These are phyloP conservation scores for Dendroctonus ponderosae DNA, from an alignment of 1,140 invertebrate species.

Conservation along the genomic window DNA sequence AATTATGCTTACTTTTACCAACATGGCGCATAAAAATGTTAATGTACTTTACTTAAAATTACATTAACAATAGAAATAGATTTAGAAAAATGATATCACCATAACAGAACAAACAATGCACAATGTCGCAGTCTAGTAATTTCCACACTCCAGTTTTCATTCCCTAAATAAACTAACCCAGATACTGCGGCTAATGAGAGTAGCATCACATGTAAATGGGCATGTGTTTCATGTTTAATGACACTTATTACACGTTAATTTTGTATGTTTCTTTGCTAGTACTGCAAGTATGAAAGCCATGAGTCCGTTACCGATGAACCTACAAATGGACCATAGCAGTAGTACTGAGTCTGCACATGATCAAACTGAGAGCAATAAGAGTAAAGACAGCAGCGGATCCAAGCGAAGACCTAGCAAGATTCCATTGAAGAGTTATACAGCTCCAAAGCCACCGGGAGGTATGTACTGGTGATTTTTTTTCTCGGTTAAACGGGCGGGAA, in stretches of 20 bases:
- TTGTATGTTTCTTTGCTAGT: slow-evolving; percentile 36
- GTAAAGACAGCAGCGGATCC: slow-evolving; percentile 31
- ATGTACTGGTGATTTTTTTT: slow-evolving; percentile 3
- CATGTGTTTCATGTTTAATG: too few species aligned
- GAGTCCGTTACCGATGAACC: slow-evolving; percentile 57
- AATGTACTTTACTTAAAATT: too few species aligned
- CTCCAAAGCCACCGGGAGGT: slow-evolving; percentile 59
- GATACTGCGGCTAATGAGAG: too few species aligned
- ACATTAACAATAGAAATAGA: too few species aligned
- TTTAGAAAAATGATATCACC: too few species aligned
- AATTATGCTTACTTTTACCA: too few species aligned
- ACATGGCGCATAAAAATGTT: too few species aligned
- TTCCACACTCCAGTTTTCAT: slow-evolving; percentile 3
- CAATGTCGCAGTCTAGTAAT: not conserved
- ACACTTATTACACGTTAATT: too few species aligned
- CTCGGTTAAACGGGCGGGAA: not conserved
- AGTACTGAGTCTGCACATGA: slow-evolving; percentile 65
- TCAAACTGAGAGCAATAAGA: slow-evolving; percentile 49
- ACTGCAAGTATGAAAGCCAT: slow-evolving; percentile 57
- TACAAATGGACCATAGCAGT: slow-evolving; percentile 58
- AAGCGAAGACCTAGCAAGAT: slow-evolving; percentile 66
- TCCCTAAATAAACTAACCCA: not conserved
- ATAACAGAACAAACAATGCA: not conserved
- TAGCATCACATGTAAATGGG: too few species aligned
- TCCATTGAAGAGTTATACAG: slow-evolving; percentile 58